Evolutionary conservation across 2,113 vertebrate species (phyloP).

Genomic region (Mirza zaza): DNA sequence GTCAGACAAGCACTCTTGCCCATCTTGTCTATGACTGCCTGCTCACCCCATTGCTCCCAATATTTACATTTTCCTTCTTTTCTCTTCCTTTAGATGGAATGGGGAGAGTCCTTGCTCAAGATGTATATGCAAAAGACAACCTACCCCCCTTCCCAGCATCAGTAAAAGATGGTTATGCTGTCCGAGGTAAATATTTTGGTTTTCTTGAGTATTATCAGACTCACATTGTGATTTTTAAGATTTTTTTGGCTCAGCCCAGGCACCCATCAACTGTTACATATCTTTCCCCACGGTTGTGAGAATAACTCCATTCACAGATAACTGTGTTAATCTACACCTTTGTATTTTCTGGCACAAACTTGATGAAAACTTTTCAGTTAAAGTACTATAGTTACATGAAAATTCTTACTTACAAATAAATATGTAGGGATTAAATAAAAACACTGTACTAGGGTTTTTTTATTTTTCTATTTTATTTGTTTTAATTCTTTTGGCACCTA

Average conservation of each 20-base stretch:
- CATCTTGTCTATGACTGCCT: background rate
- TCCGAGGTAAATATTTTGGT: conserved; percentile 91
- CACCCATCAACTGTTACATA: background rate
- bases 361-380: conserved; percentile 15
- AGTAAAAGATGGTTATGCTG: conserved; percentile 99
- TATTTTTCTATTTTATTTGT: background rate
- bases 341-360: background rate
- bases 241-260: conserved; percentile 20
- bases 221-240: background rate
- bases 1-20: background rate
- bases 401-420: background rate
- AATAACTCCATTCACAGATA: conserved; percentile 36
- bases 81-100: conserved; percentile 91
- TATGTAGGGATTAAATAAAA: background rate
- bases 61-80: conserved; percentile 9
- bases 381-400: background rate
- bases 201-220: conserved; percentile 16
- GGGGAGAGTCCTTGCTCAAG: conserved; percentile 99
- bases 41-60: background rate
- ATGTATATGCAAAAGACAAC: conserved; percentile 99
- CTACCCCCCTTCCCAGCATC: conserved; percentile 98
- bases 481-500: background rate
- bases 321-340: background rate
- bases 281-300: background rate
- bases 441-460: background rate